Percentiles rank a stretch among this genome's conserved stretches.
phyloP scores from a whole-genome alignment of 2,888 invertebrate species.

The Pharmacophagus antenor region DNA sequence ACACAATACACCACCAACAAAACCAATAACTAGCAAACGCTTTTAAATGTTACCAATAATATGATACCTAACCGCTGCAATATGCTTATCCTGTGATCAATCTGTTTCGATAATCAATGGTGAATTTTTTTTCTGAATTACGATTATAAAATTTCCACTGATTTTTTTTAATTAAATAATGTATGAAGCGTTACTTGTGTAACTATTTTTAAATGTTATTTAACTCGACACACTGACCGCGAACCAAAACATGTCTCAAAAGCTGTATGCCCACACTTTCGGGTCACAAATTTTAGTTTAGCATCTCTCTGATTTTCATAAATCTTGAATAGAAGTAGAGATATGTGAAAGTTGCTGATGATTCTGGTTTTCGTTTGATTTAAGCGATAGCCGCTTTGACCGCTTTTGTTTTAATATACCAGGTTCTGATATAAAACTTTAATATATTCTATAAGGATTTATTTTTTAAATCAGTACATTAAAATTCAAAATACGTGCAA shows the following conservation, averaged over 20 bases:
- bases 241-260: slow-evolving; percentile 45
- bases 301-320: slow-evolving; percentile 47
- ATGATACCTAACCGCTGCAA: too few species aligned
- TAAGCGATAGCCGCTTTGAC: slow-evolving; percentile 50
- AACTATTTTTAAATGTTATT: slow-evolving; percentile 47
- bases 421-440: slow-evolving; percentile 42
- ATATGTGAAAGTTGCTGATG: slow-evolving; percentile 64
- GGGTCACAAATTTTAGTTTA: slow-evolving; percentile 41
- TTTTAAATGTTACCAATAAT: too few species aligned
- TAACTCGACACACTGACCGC: slow-evolving; percentile 65
- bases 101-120: too few species aligned
- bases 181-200: neutral
- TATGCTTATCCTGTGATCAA: too few species aligned
- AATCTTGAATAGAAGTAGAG: slow-evolving; percentile 41
- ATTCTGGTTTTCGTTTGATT: slow-evolving; percentile 53
- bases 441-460: neutral
- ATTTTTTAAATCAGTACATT: too few species aligned
- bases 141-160: too few species aligned
- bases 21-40: too few species aligned
- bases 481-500: too few species aligned
- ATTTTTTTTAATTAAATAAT: too few species aligned
- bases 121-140: too few species aligned
- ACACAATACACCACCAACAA: too few species aligned
- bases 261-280: slow-evolving; percentile 49
- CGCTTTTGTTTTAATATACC: slow-evolving; percentile 52